A percentile compares a stretch with the other conserved stretches of the same genome.
Evolutionary conservation across 2,888 invertebrate species (phyloP).

Genomic region (Xestia c-nigrum): DNA sequence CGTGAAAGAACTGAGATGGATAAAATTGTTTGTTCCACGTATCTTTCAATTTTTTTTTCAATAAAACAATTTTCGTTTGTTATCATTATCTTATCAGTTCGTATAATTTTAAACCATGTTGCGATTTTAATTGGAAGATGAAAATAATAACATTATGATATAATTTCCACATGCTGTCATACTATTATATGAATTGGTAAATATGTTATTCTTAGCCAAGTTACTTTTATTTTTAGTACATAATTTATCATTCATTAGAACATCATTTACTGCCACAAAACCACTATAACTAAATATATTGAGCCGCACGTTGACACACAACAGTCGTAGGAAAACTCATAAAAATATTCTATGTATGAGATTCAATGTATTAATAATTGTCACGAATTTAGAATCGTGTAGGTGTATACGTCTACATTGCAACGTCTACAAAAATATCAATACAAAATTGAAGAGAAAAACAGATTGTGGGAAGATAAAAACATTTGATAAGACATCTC

Average conservation of each 20-base stretch:
- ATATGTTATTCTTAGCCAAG: constrained; percentile 37
- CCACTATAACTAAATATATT: constrained; percentile 30
- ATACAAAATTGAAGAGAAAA: constrained; percentile 6
- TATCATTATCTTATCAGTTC: constrained; percentile 20
- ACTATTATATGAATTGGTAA: constrained; percentile 17
- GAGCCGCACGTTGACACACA: constrained; percentile 48
- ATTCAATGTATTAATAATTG: constrained; percentile 23
- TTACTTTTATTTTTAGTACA: constrained; percentile 42
- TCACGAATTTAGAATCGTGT: constrained; percentile 25
- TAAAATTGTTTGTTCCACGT: constrained; percentile 22
- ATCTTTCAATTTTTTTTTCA: constrained; percentile 13
- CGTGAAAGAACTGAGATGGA: constrained; percentile 17
- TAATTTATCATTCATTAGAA: constrained; percentile 42
- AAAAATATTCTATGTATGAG: constrained; percentile 31
- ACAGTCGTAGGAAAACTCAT: constrained; percentile 44
- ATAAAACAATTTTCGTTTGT: constrained; percentile 18
- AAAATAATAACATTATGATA: constrained; percentile 2
- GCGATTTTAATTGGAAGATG: background rate
- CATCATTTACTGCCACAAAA: constrained; percentile 49
- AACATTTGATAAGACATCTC: constrained; percentile 36
- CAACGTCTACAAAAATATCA: constrained; percentile 19
- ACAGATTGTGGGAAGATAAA: constrained; percentile 11
- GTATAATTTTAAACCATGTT: background rate
- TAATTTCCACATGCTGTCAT: background rate
- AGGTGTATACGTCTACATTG: constrained; percentile 14